These are phyloP conservation scores for Fistularia tabacaria DNA, from an alignment of 2,797 vertebrate genomes.

Conservation along the genomic window DNA sequence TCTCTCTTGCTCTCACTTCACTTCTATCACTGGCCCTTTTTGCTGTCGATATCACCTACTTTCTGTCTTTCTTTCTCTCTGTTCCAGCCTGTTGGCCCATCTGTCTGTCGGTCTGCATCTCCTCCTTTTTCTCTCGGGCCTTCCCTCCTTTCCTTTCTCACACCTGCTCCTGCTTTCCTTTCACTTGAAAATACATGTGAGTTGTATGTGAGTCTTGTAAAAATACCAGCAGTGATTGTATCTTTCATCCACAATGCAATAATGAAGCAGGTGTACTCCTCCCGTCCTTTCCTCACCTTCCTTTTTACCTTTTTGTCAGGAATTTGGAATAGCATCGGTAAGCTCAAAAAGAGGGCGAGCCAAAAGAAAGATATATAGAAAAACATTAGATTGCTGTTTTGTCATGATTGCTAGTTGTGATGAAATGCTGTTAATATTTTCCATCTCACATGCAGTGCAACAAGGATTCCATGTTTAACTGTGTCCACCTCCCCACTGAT, in stretches of 20 bases:
- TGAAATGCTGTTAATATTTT: too few species aligned
- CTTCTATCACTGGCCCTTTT: constrained; percentile 68
- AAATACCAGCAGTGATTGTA: constrained; percentile 72
- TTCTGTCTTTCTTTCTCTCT: constrained; percentile 36
- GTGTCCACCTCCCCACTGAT: too few species aligned
- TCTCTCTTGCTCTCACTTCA: constrained; percentile 56
- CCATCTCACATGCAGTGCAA: too few species aligned
- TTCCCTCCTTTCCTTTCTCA: constrained; percentile 34
- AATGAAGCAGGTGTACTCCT: constrained; percentile 59
- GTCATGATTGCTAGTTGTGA: too few species aligned
- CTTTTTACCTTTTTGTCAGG: constrained; percentile 33
- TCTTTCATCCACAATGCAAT: constrained; percentile 65
- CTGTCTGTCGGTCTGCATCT: constrained; percentile 33
- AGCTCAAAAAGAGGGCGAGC: constrained; percentile 47
- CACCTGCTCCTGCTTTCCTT: constrained; percentile 45
- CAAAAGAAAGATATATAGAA: constrained; percentile 27
- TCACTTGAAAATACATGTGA: constrained; percentile 70
- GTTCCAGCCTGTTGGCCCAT: constrained; percentile 54
- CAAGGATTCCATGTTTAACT: too few species aligned
- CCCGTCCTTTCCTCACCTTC: constrained; percentile 51
- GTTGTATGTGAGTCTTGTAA: constrained; percentile 66
- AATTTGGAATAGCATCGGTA: constrained; percentile 50
- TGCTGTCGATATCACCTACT: constrained; percentile 54
- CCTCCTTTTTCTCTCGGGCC: constrained; percentile 39
- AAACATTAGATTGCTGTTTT: constrained; percentile 21